Base-by-base conservation (phyloP, 2,797 vertebrate genomes). In the Sebastes wilsoni region DNA sequence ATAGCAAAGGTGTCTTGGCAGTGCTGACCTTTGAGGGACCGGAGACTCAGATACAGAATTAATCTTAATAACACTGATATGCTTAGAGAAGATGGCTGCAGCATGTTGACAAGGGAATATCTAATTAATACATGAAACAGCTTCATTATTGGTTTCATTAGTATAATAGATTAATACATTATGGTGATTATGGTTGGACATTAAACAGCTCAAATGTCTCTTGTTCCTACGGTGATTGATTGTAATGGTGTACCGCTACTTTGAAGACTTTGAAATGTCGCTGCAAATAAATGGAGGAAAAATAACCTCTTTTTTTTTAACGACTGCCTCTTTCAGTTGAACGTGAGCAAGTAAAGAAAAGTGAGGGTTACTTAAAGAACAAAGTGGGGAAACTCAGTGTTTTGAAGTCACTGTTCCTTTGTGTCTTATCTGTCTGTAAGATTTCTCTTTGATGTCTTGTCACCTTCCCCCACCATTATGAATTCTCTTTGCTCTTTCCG, bases 401-500 rank as follows among this genome's bases (percentile, higher is more conserved):
- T 95, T 86, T 95, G 93, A 95, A 95, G 90, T 87, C 78, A 25
- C 72, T 71, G 76, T 80, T 91, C 92, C 90, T 93, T 93, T 95
- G 91, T 93, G 87, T 94, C 92, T 94, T 92, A 92, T 94, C 92
- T 92, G 60, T 81, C 85, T 87, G 89, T 90, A 92, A 94, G 86
- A 94, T 90, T 85, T 87, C 77, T 78, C 93, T 96, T 96, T 96
- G 88, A 95, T 95, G 95, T 85, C 74, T 79, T 88, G 90, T 95
- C 94, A 94, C 92, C 89, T 94, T 93, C 80, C 80, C 54, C 76
- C 86, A 92, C 76, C 86, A 92, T 95, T 92, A 88, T 88, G 76
- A 90, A 95, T 95, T 95, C 93, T 93, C 93, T 95, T 95, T 95
- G 91, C 92, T 94, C 92, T 93, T 81, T 81, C 85, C 52, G 54